Evolutionary conservation across 2,888 invertebrate genomes (phyloP).

Genomic region (Monochamus alternatus): DNA sequence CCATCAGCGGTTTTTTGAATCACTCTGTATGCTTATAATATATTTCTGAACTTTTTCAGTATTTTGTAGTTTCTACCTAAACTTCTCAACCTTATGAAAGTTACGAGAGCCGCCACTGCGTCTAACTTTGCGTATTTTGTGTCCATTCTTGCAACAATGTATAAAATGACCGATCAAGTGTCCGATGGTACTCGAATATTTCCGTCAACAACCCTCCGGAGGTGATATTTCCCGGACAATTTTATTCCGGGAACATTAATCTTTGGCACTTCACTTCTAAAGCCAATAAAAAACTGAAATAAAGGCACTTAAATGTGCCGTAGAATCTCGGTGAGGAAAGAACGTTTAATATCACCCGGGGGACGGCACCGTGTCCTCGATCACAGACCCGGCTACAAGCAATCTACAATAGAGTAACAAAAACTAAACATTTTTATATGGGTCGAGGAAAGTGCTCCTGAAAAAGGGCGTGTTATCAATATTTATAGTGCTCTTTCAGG

Average conservation of each 20-base stretch:
- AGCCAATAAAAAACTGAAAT: constrained; percentile 25
- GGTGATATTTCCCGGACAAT: not conserved
- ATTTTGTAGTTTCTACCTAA: too few relatives aligned
- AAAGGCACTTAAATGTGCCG: constrained; percentile 29
- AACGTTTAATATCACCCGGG: constrained; percentile 26
- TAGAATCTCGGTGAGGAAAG: constrained; percentile 19
- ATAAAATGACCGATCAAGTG: not conserved
- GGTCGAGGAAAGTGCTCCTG: constrained; percentile 22
- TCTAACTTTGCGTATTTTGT: too few relatives aligned
- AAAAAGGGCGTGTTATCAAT: constrained; percentile 40
- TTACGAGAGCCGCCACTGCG: too few relatives aligned
- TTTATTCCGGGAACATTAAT: not conserved
- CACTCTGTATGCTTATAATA: too few relatives aligned
- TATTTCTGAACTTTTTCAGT: too few relatives aligned
- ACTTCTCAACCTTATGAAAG: too few relatives aligned
- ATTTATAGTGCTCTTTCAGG: constrained; percentile 41
- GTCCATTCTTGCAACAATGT: not conserved
- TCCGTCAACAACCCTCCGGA: not conserved
- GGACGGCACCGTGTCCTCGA: constrained; percentile 21
- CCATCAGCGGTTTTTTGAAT: too few relatives aligned
- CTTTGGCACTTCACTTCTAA: constrained; percentile 14
- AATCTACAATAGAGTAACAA: constrained; percentile 31
- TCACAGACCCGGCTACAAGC: constrained; percentile 25
- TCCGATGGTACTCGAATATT: not conserved
- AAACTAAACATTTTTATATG: constrained; percentile 42